Base-by-base conservation (phyloP, 2,888 invertebrate genomes). In the Periphyllus acericola region DNA sequence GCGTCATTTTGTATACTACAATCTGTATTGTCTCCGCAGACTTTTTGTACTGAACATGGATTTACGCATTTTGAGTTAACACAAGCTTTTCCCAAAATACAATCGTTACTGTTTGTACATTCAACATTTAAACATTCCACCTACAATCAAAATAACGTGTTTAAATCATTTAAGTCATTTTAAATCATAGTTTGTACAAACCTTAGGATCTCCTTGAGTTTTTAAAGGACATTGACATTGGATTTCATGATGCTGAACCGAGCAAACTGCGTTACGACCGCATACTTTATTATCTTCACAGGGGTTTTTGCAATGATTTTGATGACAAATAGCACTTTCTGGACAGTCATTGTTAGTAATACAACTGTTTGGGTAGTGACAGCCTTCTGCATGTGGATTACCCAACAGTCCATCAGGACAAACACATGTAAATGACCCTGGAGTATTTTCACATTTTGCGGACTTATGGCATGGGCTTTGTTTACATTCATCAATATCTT, bases 291-390 rank as follows among this genome's bases (percentile, higher is more conserved):
- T 89, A 71, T 92, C 92, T 90, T 94, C 94, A 91, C 96, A 97
- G 1, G 96, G 96, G 92, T 96, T 96, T 89, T 94, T 93, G 90
- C 97, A 97, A 79, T 94, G 94, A 89, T 95, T 94, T 89, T 95
- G 94, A 74, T 94, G 92, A 90, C 97, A 97, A 90, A 94, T 94
- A 0, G 96, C 96, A 83, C 95, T 94, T 17, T 93, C 93, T 0
- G 96, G 96, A 91, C 97, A 97, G 90, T 97, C 96, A 3, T 93
- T 92, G 91, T 97, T 95, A 4, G 95, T 93, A 89, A 94, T 94
- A 90, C 97, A 97, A 91, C 96, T 96, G 80, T 96, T 97, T 1
- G 97, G 96, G 91, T 94, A 94, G 90, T 95, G 94, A 91, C 97
- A 97, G 60, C 95, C 96, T 0, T 93, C 93, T 88, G 93, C 93